Percentiles rank a stretch among this genome's conserved stretches.
Conservation (phyloP, 2,888 invertebrate genomes). For the Digitonthophagus gazella region DNA sequence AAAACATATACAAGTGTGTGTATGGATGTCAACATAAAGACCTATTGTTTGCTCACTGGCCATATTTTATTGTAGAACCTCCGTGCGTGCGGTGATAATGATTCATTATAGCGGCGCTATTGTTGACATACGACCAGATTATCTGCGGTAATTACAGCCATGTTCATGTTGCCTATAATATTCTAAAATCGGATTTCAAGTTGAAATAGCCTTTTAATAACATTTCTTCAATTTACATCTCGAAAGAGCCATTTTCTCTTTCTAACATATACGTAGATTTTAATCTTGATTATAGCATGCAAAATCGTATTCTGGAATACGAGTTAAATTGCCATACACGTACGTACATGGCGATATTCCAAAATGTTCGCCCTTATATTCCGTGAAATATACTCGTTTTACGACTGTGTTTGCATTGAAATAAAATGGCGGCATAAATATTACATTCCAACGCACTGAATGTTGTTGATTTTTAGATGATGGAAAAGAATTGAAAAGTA, state of each 20-base stretch:
- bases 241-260: too few species aligned
- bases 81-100: neutral
- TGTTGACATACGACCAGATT: neutral
- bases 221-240: too few species aligned
- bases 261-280: neutral
- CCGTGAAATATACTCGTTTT: neutral
- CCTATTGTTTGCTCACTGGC: neutral
- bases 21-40: neutral
- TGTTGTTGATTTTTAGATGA: neutral
- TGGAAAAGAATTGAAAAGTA: neutral
- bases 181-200: neutral
- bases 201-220: neutral
- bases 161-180: neutral
- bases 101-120: neutral
- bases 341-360: neutral
- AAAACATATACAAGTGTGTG: too few species aligned
- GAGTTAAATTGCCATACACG: neutral
- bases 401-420: neutral
- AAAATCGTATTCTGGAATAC: neutral
- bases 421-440: neutral
- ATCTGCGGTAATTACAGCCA: neutral
- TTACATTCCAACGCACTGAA: neutral
- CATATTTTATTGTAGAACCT: neutral
- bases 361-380: neutral
- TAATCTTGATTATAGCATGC: neutral